Evolutionary conservation across 1,140 invertebrate species (phyloP).

Genomic region (Pemphigus obesinymphae): DNA sequence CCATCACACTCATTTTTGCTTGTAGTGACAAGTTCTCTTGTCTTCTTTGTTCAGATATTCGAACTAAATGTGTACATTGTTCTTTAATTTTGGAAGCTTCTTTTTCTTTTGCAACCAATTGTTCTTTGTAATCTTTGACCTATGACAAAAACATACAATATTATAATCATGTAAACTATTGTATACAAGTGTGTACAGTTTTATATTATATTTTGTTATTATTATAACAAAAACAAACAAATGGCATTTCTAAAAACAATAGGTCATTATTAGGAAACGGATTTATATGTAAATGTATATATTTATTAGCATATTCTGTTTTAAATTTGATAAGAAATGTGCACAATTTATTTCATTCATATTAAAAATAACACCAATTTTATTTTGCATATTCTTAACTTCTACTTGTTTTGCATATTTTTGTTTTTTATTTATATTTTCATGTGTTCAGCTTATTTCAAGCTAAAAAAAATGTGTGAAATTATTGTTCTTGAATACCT

Average conservation of each 20-base stretch:
- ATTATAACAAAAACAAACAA: not conserved
- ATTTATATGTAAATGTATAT: no score
- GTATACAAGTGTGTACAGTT: not conserved
- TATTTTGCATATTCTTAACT: no score
- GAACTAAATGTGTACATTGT: constrained; percentile 70
- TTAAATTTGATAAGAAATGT: no score
- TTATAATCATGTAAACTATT: not conserved
- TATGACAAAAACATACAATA: constrained; percentile 41
- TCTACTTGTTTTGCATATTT: no score
- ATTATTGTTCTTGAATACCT: no score
- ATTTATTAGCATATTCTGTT: no score
- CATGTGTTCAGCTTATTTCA: no score
- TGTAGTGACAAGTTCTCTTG: constrained; percentile 63
- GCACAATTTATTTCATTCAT: no score
- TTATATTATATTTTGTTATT: not conserved
- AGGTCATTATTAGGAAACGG: no score
- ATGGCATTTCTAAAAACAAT: not conserved
- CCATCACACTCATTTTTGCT: constrained; percentile 60
- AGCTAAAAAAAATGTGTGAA: no score
- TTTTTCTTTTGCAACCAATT: constrained; percentile 54
- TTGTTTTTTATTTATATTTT: no score
- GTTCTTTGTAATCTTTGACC: constrained; percentile 53
- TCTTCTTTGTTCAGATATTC: constrained; percentile 72
- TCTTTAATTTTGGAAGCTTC: constrained; percentile 64
- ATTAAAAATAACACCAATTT: no score